Percentiles rank a stretch among this genome's conserved stretches.
Evolutionary conservation across 2,797 vertebrate genomes (phyloP).

Genomic region (Sebastes glaucus): DNA sequence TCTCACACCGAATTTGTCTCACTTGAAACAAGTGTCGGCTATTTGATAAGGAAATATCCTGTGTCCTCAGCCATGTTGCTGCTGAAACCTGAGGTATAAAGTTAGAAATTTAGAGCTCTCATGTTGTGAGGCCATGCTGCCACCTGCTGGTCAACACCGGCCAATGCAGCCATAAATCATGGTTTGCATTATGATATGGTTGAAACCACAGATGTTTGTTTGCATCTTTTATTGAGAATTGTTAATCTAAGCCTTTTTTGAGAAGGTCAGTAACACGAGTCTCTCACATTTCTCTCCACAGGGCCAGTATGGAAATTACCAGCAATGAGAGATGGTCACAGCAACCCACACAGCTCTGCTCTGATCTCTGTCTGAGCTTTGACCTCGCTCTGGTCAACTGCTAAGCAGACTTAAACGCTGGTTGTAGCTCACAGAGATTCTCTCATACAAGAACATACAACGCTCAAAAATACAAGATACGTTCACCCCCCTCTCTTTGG

Average conservation of each 20-base stretch:
- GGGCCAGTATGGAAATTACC: constrained; percentile 99
- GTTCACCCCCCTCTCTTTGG: constrained; percentile 27
- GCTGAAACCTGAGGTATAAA: constrained; percentile 53
- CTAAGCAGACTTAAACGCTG: constrained; percentile 75
- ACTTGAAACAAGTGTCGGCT: constrained; percentile 49
- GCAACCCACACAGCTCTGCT: constrained; percentile 76
- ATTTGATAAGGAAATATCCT: constrained; percentile 31
- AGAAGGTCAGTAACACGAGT: constrained; percentile 50
- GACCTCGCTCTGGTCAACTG: constrained; percentile 68
- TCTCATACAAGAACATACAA: constrained; percentile 61
- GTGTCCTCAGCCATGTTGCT: constrained; percentile 65
- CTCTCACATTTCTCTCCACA: constrained; percentile 78
- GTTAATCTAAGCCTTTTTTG: constrained; percentile 30
- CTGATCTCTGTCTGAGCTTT: constrained; percentile 80
- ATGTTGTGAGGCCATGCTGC: constrained; percentile 77
- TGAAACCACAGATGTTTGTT: constrained; percentile 63
- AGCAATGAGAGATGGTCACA: constrained; percentile 90
- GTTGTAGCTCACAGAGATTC: constrained; percentile 79
- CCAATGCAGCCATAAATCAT: constrained; percentile 68
- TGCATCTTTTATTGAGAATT: constrained; percentile 48
- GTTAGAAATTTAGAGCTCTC: constrained; percentile 49
- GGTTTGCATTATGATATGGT: constrained; percentile 61
- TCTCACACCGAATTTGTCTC: constrained; percentile 54
- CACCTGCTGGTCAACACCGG: constrained; percentile 81
- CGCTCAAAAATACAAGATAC: constrained; percentile 48